Conservation (phyloP, 2,113 vertebrate genomes). For the Colinus virginianus region DNA sequence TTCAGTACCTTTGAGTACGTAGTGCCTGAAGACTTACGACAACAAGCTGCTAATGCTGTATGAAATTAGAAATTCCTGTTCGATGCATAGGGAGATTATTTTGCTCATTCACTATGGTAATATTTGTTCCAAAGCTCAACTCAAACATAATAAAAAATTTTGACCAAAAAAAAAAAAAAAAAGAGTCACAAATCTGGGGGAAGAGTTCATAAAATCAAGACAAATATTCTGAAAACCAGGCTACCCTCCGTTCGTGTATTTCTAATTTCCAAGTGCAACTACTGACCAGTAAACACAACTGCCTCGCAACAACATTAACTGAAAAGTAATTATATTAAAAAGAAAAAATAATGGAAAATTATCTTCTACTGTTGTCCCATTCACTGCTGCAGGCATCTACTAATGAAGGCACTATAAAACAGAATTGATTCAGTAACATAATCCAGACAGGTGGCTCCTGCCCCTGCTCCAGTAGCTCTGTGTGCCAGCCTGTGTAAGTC, state of each 20-base stretch:
- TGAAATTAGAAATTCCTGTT: slow-evolving; percentile 33
- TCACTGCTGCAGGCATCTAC: not conserved
- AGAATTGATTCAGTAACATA: no score
- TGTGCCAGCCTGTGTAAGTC: not conserved
- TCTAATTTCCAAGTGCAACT: not conserved
- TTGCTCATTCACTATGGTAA: not conserved
- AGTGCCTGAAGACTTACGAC: not conserved
- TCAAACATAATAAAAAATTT: not conserved
- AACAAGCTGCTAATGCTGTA: slow-evolving; percentile 3
- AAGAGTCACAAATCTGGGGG: not conserved
- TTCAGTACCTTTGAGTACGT: not conserved
- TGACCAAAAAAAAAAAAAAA: not conserved
- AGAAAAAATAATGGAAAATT: not conserved
- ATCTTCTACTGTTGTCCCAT: not conserved
- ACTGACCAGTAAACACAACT: not conserved
- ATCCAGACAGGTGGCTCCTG: no score
- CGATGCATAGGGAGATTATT: not conserved
- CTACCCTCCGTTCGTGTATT: not conserved
- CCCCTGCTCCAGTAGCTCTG: no score
- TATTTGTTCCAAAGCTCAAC: not conserved
- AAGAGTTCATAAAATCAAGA: not conserved
- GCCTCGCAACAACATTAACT: not conserved
- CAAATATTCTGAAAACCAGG: not conserved
- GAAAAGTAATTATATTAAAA: not conserved
- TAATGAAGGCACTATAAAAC: not conserved